A percentile compares a stretch with the other conserved stretches of the same genome.
These are phyloP conservation scores for Lasiurus borealis DNA, from an alignment of 2,113 vertebrate species.

Conservation along the genomic window DNA sequence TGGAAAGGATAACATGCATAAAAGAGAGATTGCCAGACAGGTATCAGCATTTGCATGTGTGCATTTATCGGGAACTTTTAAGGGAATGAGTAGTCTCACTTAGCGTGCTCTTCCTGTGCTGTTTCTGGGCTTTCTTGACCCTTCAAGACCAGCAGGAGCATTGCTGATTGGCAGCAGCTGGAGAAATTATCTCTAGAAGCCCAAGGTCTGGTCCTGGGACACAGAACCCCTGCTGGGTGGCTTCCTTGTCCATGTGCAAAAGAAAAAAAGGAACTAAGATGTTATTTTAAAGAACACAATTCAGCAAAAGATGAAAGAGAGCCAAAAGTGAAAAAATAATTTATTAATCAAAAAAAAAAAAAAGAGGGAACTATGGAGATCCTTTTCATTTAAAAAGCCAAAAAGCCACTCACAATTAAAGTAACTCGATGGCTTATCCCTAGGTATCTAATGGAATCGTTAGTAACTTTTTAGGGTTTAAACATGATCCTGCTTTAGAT, in stretches of 20 bases:
- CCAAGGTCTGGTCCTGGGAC: background rate
- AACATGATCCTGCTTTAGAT: background rate
- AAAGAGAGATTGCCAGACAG: background rate
- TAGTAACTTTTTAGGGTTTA: background rate
- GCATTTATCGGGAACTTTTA: background rate
- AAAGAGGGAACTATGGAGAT: too few relatives aligned
- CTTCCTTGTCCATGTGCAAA: background rate
- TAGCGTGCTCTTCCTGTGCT: background rate
- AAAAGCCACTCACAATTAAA: background rate
- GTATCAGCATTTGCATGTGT: background rate
- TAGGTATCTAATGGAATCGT: background rate
- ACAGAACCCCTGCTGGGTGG: too few relatives aligned
- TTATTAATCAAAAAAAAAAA: background rate
- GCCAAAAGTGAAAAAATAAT: background rate
- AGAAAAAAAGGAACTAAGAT: background rate
- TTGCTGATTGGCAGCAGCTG: background rate
- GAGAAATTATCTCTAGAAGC: background rate
- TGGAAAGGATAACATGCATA: background rate
- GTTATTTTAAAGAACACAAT: background rate
- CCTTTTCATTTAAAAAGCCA: constrained; percentile 27
- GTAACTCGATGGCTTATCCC: background rate
- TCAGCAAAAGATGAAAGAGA: background rate
- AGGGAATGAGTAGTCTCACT: background rate
- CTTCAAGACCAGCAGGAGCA: background rate
- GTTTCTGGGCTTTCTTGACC: background rate